phyloP scores from a whole-genome alignment of 2,797 vertebrate species.

The Phrynocephalus vlangalii region DNA sequence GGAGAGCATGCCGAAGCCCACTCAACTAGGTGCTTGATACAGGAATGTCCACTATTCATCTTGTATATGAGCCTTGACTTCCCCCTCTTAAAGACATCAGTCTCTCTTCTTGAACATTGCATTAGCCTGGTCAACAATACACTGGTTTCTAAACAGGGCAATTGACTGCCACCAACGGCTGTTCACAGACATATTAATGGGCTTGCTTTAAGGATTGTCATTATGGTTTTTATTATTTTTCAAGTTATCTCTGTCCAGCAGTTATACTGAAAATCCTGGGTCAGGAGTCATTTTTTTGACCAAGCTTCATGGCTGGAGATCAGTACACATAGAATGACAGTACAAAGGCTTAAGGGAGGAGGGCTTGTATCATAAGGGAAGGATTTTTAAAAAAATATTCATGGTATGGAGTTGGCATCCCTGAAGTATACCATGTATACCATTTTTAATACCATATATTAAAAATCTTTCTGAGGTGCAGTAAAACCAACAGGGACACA shows the following conservation, averaged over 20 bases:
- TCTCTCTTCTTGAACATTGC: slow-evolving; percentile 52
- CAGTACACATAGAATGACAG: not conserved
- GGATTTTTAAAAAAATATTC: accelerated
- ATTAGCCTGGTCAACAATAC: slow-evolving; percentile 57
- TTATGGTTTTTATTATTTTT: not conserved
- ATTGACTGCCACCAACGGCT: slow-evolving; percentile 41
- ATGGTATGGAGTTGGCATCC: not conserved
- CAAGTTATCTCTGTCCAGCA: slow-evolving; percentile 5
- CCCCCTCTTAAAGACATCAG: slow-evolving; percentile 46
- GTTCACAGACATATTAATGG: slow-evolving; percentile 51
- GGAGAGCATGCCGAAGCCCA: slow-evolving; percentile 32
- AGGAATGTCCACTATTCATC: slow-evolving; percentile 25
- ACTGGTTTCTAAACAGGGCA: slow-evolving; percentile 41
- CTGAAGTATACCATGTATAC: too few species aligned
- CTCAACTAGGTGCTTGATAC: slow-evolving; percentile 13
- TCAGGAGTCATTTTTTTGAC: slow-evolving; percentile 31
- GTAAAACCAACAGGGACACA: too few species aligned
- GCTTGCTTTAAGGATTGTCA: slow-evolving; percentile 26
- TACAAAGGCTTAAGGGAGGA: not conserved
- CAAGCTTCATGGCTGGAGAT: not conserved
- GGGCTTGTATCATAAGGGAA: not conserved
- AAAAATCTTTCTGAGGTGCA: too few species aligned
- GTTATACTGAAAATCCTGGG: not conserved
- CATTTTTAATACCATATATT: too few species aligned
- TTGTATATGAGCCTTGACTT: slow-evolving; percentile 36